These are phyloP conservation scores for Pangasius larnaudii DNA, from an alignment of 2,797 vertebrate species.

Conservation along the genomic window DNA sequence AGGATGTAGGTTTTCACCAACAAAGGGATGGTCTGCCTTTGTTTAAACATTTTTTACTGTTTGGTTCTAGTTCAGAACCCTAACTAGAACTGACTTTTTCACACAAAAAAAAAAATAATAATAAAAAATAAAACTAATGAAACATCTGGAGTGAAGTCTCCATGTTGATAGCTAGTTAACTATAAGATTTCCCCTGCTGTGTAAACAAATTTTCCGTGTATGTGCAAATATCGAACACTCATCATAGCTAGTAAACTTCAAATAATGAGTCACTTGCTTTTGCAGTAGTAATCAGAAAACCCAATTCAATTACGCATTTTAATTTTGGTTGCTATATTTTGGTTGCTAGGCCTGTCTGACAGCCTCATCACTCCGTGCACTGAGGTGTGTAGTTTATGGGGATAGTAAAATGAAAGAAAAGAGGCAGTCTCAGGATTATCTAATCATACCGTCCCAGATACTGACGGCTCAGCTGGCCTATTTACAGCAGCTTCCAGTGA, in stretches of 20 bases:
- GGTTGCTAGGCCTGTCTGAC: neutral
- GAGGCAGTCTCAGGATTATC: conserved; percentile 37
- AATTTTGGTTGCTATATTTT: neutral
- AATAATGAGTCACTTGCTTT: neutral
- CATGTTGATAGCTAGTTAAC: neutral
- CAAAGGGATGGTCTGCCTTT: neutral
- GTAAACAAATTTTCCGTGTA: neutral
- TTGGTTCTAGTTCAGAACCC: neutral
- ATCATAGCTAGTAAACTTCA: neutral
- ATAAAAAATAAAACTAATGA: neutral
- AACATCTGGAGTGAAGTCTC: neutral
- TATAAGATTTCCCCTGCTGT: neutral
- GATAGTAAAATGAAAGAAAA: conserved; percentile 34
- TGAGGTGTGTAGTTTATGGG: conserved; percentile 15
- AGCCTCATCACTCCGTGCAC: neutral
- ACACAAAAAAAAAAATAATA: neutral
- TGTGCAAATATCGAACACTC: neutral
- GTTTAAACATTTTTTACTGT: neutral
- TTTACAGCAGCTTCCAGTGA: conserved; percentile 44
- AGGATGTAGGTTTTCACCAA: neutral
- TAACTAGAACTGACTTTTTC: neutral
- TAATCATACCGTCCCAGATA: conserved; percentile 56
- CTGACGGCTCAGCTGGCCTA: conserved; percentile 38
- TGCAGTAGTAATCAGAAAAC: neutral
- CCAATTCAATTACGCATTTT: neutral